A percentile compares a stretch with the other conserved stretches of the same genome.
These are phyloP conservation scores for Eulemur rufifrons DNA, from an alignment of 2,113 vertebrate species.

Conservation along the genomic window DNA sequence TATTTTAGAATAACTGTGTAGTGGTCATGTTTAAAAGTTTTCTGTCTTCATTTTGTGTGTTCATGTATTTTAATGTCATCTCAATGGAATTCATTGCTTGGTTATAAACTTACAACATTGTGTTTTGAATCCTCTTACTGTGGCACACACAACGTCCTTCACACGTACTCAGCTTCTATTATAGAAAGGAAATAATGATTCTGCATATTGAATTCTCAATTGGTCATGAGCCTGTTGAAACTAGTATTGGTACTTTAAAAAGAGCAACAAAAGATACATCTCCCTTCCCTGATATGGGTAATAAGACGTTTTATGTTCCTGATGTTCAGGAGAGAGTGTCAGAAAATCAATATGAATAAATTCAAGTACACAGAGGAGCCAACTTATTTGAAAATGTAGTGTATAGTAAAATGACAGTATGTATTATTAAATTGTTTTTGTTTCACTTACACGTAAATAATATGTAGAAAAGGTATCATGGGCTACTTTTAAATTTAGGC, in stretches of 20 bases:
- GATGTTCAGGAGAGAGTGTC: slow-evolving; percentile 60
- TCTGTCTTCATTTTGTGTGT: slow-evolving; percentile 39
- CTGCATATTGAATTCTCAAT: slow-evolving; percentile 57
- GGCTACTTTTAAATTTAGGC: slow-evolving; percentile 33
- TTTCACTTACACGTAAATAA: not conserved
- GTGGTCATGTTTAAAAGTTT: slow-evolving; percentile 4
- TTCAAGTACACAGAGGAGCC: not conserved
- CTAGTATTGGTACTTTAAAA: slow-evolving; percentile 68
- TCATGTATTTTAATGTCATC: slow-evolving; percentile 39
- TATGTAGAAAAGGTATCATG: slow-evolving; percentile 33
- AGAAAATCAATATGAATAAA: slow-evolving; percentile 74
- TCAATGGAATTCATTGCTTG: slow-evolving; percentile 49
- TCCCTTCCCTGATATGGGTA: slow-evolving; percentile 64
- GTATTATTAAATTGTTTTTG: slow-evolving; percentile 54
- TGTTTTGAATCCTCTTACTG: not conserved
- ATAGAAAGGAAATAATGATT: slow-evolving; percentile 51
- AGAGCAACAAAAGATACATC: slow-evolving; percentile 71
- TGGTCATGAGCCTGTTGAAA: slow-evolving; percentile 59
- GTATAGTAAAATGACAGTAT: slow-evolving; percentile 15
- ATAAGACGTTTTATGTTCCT: slow-evolving; percentile 74
- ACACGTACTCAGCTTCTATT: not conserved
- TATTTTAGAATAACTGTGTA: not conserved
- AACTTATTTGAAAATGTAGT: slow-evolving; percentile 58
- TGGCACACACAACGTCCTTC: not conserved
- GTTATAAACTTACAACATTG: not conserved